Evolutionary conservation across 2,888 invertebrate species (phyloP), one percentile per base, ranked within the genome.

Genomic region (Nectonema munidae): DNA sequence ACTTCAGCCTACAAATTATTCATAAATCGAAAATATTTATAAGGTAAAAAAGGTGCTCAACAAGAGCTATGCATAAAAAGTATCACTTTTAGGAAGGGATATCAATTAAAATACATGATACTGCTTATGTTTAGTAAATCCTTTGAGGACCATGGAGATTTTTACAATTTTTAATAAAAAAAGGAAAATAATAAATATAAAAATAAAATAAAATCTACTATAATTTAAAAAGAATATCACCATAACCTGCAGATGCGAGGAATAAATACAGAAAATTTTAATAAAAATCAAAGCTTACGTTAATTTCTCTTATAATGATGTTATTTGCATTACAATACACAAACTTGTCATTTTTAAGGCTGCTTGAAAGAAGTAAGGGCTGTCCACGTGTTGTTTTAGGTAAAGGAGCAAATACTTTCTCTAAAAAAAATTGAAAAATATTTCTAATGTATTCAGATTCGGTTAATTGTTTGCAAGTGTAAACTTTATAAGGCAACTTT

Each of bases 301-400:
- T 74, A 49, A 89, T 75, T 57, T 86, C 74, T 46, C 89, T 65
- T 51, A 95, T 89, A 52, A 83, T 77, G 44, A 99, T 83, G 48
- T 77, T 83, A 56, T 83, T 81, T 45, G 86, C 83, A 62, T 86
- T 83, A 43, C 79, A 71, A 54, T 95, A 95, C 38, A 95, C 64
- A 57, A 95, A 77, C 52, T 73, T 83, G 51, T 75, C 75, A 37
- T 86, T 86, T 57, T 86, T 83, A 2, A 89, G 86, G 60, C 86
- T 86, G 29, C 72, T 71, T 41, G 81, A 79, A 48, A 95, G 59
- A 39, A 89, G 83, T 47, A 89, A 65, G 28, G 86, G 79, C 47
- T 74, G 71, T 20, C 89, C 95, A 47, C 95, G 66, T 52, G 72
- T 70, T 39, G 95, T 95, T 49, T 73, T 68, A 42, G 95, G 95